Percentiles rank a stretch among this genome's conserved stretches.
Conservation (phyloP, 1,140 invertebrate genomes). For the Bemisia tabaci region DNA sequence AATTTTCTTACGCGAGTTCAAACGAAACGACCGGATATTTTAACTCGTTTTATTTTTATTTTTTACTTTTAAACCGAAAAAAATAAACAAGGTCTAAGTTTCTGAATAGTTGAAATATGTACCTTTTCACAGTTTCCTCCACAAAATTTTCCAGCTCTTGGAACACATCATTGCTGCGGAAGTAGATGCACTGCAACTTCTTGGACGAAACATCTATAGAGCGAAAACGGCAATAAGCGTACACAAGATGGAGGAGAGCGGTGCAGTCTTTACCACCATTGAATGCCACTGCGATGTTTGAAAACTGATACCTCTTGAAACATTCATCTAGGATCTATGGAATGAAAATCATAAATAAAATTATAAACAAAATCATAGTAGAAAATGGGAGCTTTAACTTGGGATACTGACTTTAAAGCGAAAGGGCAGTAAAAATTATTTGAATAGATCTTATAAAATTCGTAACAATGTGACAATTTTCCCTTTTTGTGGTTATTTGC, state of each 20-base stretch:
- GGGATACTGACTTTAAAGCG: too few species aligned
- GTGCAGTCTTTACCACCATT: conserved; percentile 98
- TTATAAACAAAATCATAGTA: conserved; percentile 10
- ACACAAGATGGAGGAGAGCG: conserved; percentile 63
- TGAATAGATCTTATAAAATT: too few species aligned
- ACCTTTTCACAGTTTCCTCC: conserved; percentile 40
- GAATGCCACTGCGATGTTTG: conserved; percentile 76
- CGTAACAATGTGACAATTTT: too few species aligned
- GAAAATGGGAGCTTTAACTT: not conserved
- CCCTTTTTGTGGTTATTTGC: too few species aligned
- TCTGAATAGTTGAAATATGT: too few species aligned
- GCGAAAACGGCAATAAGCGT: conserved; percentile 41
- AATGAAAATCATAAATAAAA: too few species aligned
- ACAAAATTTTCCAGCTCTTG: conserved; percentile 78
- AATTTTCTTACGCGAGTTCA: too few species aligned
- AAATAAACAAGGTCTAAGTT: too few species aligned
- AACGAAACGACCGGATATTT: too few species aligned
- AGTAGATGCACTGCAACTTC: conserved; percentile 54
- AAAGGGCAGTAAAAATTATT: too few species aligned
- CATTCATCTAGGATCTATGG: conserved; percentile 28
- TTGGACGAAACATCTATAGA: conserved; percentile 22
- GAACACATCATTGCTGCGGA: conserved; percentile 60
- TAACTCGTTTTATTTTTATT: too few species aligned
- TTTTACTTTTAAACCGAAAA: too few species aligned
- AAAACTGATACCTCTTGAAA: conserved; percentile 38